Evolutionary conservation across 2,113 vertebrate genomes (phyloP).

Genomic region (sheep (Ovis aries)): ARS-UI_Ramb_v3.0 NC_056058.1:62717501-62718000

Average conservation of each 20-base stretch:
- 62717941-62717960: neutral
- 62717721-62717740: neutral
- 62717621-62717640: neutral
- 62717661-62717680: neutral
- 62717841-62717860: neutral
- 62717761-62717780: neutral
- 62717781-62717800: neutral
- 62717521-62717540: neutral
- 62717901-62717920: neutral
- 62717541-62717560: neutral
- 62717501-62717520: neutral
- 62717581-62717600: neutral
- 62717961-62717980: neutral
- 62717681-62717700: neutral
- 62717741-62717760: neutral
- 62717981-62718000: neutral
- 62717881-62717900: neutral
- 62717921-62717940: neutral
- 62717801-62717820: neutral
- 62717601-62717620: neutral
- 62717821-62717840: neutral
- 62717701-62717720: neutral
- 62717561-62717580: slow-evolving; percentile 20
- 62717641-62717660: neutral
- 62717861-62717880: neutral